phyloP scores from a whole-genome alignment of 2,113 vertebrate species.

The Tilapia sparmanii region DNA sequence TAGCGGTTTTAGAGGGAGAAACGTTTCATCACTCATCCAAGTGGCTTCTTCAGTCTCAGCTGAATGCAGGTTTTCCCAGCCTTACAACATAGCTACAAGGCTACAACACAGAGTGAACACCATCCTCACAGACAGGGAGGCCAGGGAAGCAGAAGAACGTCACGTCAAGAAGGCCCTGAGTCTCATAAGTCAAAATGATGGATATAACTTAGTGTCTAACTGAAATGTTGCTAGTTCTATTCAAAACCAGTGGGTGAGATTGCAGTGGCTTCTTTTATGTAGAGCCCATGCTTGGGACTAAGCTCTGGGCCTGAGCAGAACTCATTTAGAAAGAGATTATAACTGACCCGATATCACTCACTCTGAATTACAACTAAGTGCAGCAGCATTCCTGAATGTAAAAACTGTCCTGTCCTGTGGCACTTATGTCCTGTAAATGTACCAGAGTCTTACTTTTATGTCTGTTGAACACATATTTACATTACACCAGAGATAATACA shows the following conservation, averaged over 20 bases:
- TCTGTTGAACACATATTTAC: not conserved
- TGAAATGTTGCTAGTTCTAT: not conserved
- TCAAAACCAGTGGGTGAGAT: not conserved
- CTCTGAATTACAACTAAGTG: not conserved
- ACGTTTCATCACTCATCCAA: accelerated
- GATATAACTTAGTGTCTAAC: no score
- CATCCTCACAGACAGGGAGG: not conserved
- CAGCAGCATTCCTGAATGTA: not conserved
- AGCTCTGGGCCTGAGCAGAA: not conserved
- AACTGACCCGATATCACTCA: not conserved
- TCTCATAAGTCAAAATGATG: not conserved
- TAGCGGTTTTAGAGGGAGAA: not conserved
- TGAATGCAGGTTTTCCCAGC: not conserved
- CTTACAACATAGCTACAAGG: not conserved
- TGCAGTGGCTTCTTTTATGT: not conserved
- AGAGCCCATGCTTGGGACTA: not conserved
- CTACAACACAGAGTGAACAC: not conserved
- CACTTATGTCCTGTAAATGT: not conserved
- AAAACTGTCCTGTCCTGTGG: not conserved
- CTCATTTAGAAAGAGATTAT: not conserved
- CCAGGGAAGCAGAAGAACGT: accelerated
- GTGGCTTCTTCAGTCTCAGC: not conserved
- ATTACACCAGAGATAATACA: not conserved
- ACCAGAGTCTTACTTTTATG: not conserved
- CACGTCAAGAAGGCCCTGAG: not conserved